Conservation (phyloP, 2,113 vertebrate species). For the Amphiprion ocellaris region DNA sequence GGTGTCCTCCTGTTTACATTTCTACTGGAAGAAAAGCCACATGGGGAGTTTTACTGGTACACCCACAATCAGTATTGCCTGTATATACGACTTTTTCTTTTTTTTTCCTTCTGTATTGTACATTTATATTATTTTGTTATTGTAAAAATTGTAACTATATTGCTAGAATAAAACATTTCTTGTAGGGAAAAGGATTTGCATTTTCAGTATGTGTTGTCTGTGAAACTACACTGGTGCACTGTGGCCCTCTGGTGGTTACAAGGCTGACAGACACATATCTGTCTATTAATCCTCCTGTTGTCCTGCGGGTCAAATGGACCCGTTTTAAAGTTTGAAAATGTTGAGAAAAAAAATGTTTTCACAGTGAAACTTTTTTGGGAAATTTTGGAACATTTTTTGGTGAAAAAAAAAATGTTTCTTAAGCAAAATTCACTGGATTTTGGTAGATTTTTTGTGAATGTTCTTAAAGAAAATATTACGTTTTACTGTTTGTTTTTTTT, state of each 20-base stretch:
- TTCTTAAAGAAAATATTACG: too few relatives aligned
- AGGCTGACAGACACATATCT: background rate
- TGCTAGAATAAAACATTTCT: slow-evolving; percentile 75
- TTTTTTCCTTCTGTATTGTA: slow-evolving; percentile 64
- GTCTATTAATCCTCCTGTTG: too few relatives aligned
- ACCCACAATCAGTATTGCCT: slow-evolving; percentile 71
- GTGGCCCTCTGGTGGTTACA: slow-evolving; percentile 51
- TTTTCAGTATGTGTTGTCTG: too few relatives aligned
- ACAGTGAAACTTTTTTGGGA: too few relatives aligned
- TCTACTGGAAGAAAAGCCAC: slow-evolving; percentile 58
- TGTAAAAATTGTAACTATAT: slow-evolving; percentile 66
- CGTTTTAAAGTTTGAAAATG: too few relatives aligned
- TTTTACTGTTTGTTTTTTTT: too few relatives aligned
- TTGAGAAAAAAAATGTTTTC: too few relatives aligned
- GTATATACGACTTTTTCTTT: slow-evolving; percentile 65
- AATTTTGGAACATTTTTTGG: too few relatives aligned
- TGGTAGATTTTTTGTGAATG: too few relatives aligned
- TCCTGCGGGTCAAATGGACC: too few relatives aligned
- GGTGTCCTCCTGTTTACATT: slow-evolving; percentile 71
- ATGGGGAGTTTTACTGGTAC: slow-evolving; percentile 46
- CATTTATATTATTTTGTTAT: slow-evolving; percentile 77
- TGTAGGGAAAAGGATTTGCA: slow-evolving; percentile 26
- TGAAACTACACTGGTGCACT: background rate
- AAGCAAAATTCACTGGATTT: too few relatives aligned
- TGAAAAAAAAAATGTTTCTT: too few relatives aligned